A percentile compares a stretch with the other conserved stretches of the same genome.
These are phyloP conservation scores for Xyrauchen texanus DNA, from an alignment of 2,113 vertebrate species.

Conservation along the genomic window DNA sequence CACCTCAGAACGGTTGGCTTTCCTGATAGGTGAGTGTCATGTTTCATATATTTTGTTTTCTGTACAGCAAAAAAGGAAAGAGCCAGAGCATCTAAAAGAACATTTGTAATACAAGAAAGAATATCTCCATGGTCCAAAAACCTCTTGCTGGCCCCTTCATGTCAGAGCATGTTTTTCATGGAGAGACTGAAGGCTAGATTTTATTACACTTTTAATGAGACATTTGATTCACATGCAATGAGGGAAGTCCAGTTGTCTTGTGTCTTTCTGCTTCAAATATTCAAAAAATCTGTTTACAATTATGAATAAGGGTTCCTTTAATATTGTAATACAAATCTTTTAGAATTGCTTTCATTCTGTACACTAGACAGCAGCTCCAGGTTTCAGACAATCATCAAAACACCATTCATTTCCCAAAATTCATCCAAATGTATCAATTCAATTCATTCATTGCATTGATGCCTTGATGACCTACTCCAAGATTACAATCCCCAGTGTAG, in stretches of 20 bases:
- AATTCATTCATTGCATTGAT: neutral
- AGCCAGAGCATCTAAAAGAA: neutral
- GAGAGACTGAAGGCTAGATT: slow-evolving; percentile 15
- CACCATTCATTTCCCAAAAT: neutral
- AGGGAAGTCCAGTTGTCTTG: neutral
- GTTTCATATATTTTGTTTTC: neutral
- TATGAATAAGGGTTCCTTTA: slow-evolving; percentile 1
- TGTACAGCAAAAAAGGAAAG: neutral
- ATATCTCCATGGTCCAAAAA: neutral
- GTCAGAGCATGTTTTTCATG: slow-evolving; percentile 29
- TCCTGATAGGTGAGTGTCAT: neutral
- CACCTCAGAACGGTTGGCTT: neutral
- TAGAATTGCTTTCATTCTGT: neutral
- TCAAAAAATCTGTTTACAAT: slow-evolving; percentile 17
- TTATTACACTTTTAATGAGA: slow-evolving; percentile 42
- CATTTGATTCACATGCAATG: slow-evolving; percentile 23
- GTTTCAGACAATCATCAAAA: neutral
- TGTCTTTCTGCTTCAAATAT: neutral
- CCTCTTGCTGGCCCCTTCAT: neutral
- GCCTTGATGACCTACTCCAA: no score
- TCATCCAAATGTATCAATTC: neutral
- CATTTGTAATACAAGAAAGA: neutral
- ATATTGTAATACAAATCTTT: slow-evolving; percentile 12
- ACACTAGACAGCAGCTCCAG: neutral
- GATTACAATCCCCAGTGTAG: no score